A percentile compares a stretch with the other conserved stretches of the same genome.
These are phyloP conservation scores for Brachystomella parvula DNA, from an alignment of 1,140 invertebrate genomes.

Conservation along the genomic window DNA sequence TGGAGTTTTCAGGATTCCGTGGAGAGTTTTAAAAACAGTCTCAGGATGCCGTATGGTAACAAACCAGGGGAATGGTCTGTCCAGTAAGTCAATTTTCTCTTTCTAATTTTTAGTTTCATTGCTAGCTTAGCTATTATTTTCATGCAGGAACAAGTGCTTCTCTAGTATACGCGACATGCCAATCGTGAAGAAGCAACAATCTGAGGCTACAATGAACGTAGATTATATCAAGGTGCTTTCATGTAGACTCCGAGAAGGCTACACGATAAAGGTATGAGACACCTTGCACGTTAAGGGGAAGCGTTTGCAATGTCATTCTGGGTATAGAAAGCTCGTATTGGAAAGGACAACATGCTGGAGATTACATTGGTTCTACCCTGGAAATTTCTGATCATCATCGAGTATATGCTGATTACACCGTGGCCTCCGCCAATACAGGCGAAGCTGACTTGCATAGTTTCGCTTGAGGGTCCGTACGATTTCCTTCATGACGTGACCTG, in stretches of 20 bases:
- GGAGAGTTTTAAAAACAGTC: conserved; percentile 37
- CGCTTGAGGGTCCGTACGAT: conserved; percentile 62
- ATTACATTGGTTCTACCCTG: conserved; percentile 62
- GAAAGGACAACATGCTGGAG: conserved; percentile 51
- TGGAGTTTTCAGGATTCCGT: conserved; percentile 61
- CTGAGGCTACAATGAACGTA: conserved; percentile 56
- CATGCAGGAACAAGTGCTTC: conserved; percentile 52
- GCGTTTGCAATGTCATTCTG: conserved; percentile 5
- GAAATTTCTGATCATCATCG: conserved; percentile 65
- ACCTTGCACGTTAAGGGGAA: neutral
- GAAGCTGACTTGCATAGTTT: conserved; percentile 51
- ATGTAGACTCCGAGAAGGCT: conserved; percentile 69
- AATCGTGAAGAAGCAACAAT: conserved; percentile 58
- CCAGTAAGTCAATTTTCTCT: conserved; percentile 39
- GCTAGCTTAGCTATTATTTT: conserved; percentile 7
- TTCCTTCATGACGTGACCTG: conserved; percentile 72
- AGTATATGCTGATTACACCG: conserved; percentile 56
- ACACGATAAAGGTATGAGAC: conserved; percentile 56
- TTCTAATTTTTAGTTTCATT: neutral
- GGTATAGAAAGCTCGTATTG: neutral
- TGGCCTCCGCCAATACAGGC: conserved; percentile 51
- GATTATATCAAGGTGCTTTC: conserved; percentile 62
- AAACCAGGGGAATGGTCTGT: conserved; percentile 46
- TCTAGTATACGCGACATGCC: conserved; percentile 50
- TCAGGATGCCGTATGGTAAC: conserved; percentile 23